Conservation (phyloP, 2,113 vertebrate species). For the Psettodes erumei region DNA sequence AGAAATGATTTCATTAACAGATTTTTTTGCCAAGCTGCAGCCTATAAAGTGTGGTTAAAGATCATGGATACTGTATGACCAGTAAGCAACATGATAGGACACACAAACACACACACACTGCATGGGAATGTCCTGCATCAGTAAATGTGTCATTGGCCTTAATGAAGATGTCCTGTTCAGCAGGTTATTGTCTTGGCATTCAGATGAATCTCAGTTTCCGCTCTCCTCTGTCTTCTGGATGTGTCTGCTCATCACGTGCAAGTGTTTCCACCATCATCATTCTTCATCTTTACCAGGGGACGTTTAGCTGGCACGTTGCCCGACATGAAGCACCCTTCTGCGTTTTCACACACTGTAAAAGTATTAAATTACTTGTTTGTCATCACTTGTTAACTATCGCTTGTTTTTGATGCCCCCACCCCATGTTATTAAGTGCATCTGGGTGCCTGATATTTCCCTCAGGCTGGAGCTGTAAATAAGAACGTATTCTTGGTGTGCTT, state of each 20-base stretch:
- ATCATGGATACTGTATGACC: neutral
- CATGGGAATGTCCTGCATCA: conserved; percentile 32
- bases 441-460: conserved; percentile 21
- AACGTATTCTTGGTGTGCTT: conserved; percentile 20
- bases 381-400: conserved; percentile 1
- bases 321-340: neutral
- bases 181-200: neutral
- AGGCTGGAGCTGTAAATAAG: conserved; percentile 25
- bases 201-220: neutral
- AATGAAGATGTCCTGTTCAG: conserved; percentile 28
- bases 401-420: neutral
- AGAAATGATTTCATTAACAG: no score
- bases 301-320: neutral
- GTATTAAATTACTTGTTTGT: conserved; percentile 25
- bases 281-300: neutral
- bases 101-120: conserved; percentile 3
- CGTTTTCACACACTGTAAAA: conserved; percentile 30
- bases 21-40: no score
- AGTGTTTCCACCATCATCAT: neutral
- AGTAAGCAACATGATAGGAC: neutral
- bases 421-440: conserved; percentile 1
- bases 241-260: neutral
- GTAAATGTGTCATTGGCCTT: conserved; percentile 14
- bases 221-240: neutral
- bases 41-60: neutral